These are phyloP conservation scores for Camptogramma bilineatum DNA, from an alignment of 2,888 invertebrate species.

Conservation along the genomic window DNA sequence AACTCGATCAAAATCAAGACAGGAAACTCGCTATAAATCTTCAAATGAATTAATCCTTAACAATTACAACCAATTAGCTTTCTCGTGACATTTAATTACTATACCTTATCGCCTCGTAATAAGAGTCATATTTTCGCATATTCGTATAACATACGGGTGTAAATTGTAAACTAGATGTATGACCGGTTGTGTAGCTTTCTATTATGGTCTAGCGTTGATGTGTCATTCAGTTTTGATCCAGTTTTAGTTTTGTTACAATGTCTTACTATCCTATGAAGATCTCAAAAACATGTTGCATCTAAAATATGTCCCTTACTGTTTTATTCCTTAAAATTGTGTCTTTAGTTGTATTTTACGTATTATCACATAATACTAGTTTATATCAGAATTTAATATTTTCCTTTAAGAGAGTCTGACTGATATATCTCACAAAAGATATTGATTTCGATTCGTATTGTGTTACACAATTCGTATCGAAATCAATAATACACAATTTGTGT, in stretches of 20 bases:
- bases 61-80: conserved; percentile 29
- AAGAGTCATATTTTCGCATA: conserved; percentile 7
- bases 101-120: conserved; percentile 16
- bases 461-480: no score
- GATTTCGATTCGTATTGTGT: no score
- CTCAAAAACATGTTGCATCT: no score
- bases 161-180: conserved; percentile 30
- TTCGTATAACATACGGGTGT: conserved; percentile 8
- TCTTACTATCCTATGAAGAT: background rate
- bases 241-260: conserved; percentile 9
- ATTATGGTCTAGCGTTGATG: conserved; percentile 28
- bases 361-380: no score
- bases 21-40: conserved; percentile 29
- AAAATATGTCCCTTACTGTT: no score
- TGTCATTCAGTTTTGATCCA: conserved; percentile 2
- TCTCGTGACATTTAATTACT: conserved; percentile 27
- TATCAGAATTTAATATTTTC: no score
- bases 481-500: no score
- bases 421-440: no score
- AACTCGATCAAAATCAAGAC: conserved; percentile 25
- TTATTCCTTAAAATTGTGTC: no score
- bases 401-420: no score
- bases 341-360: no score
- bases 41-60: conserved; percentile 30
- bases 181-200: conserved; percentile 36